A percentile compares a stretch with the other conserved stretches of the same genome.
These are phyloP conservation scores for Eulacestoma nigropectus DNA, from an alignment of 2,113 vertebrate species.

Conservation along the genomic window DNA sequence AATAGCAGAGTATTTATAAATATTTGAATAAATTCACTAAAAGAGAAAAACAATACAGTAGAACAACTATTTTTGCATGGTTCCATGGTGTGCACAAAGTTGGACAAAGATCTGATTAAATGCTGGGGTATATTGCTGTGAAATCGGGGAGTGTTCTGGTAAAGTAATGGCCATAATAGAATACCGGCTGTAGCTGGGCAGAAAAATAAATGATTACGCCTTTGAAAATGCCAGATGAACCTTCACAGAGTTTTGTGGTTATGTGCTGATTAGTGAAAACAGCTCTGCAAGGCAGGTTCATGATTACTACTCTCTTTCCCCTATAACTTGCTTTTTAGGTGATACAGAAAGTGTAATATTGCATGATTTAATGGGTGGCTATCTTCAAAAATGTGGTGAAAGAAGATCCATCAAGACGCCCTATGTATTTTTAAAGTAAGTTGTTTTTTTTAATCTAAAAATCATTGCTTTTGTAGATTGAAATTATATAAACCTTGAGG, in stretches of 20 bases:
- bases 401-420: background rate
- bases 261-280: background rate
- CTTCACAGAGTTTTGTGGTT: background rate
- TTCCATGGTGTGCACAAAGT: background rate
- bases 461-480: background rate
- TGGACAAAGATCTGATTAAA: background rate
- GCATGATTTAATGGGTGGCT: background rate
- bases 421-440: background rate
- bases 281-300: background rate
- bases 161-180: background rate
- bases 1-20: background rate
- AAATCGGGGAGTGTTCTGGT: background rate
- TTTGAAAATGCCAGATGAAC: background rate
- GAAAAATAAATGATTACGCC: background rate
- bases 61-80: background rate
- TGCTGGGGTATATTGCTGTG: background rate
- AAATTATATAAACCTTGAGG: background rate
- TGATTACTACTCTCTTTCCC: background rate
- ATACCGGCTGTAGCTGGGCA: background rate
- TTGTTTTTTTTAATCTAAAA: background rate
- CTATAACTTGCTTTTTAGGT: background rate
- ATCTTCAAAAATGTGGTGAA: background rate
- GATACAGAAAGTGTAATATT: background rate
- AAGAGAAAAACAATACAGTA: background rate
- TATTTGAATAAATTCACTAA: background rate